Base-by-base conservation (phyloP, 2,888 invertebrate genomes). In the Halocaridina rubra region DNA sequence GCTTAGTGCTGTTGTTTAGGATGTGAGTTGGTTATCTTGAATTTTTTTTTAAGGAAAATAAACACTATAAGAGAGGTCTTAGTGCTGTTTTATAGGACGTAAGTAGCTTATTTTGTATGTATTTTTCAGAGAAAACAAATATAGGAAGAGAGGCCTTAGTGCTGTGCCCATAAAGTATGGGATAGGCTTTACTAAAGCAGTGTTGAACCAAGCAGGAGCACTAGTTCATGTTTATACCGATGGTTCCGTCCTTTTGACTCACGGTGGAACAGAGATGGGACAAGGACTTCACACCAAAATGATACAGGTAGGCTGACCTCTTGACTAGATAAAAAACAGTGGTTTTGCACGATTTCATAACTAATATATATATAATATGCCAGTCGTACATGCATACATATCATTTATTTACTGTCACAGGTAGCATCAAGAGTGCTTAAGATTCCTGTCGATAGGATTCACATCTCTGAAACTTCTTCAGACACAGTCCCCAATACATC, bases 201-300 rank as follows among this genome's bases (percentile, higher is more conserved):
- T 95, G 89, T 90, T 97, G 30, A 96, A 97, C 90, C 97, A 97
- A 92, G 95, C 94, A 1, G 97, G 97, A 7, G 97, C 98, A 0
- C 92, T 98, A 80, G 93, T 98, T 1, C 94, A 96, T 69, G 93
- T 97, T 19, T 97, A 98, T 90, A 92, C 92, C 3, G 93, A 93
- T 89, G 93, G 92, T 19, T 96, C 97, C 0, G 96, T 98, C 2
- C 92, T 98, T 16, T 89, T 98, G 27, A 94, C 95, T 0, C 97
- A 97, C 90, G 92, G 91, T 59, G 98, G 98, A n/a, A 95, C 95
- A 10, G 98, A 98, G 93, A 98, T 98, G 95, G 98, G 98, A 0
- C 98, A 98, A 92, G 98, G 98, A 1, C 92, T 98, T 4, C 96
- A 98, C 90, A 98, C 97, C 0, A 98, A 98, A 92, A 97, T 98